Evolutionary conservation across 2,113 vertebrate species (phyloP).

Genomic region (Phalacrocorax pelagicus): DNA sequence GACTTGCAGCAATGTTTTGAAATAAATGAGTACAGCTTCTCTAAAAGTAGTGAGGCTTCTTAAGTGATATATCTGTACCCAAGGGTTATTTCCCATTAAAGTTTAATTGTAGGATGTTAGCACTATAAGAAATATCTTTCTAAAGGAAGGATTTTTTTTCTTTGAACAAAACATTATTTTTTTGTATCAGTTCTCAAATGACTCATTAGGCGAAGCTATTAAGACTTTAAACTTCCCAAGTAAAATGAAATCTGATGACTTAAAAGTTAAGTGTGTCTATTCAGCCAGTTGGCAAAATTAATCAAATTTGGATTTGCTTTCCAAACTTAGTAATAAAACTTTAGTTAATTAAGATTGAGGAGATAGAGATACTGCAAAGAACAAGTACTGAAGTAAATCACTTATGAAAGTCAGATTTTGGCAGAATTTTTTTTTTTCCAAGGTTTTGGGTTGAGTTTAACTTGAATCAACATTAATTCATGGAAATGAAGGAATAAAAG

Average conservation of each 20-base stretch:
- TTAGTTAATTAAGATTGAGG: background rate
- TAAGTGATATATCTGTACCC: background rate
- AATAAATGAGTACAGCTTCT: background rate
- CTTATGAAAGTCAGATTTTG: background rate
- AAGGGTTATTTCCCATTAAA: background rate
- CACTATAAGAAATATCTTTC: background rate
- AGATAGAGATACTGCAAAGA: background rate
- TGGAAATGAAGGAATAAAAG: background rate
- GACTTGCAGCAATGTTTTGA: background rate
- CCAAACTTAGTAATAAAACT: background rate
- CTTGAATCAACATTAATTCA: background rate
- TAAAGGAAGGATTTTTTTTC: background rate
- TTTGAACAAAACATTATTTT: background rate
- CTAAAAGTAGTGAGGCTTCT: background rate
- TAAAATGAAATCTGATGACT: background rate
- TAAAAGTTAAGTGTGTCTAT: background rate
- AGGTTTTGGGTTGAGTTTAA: background rate
- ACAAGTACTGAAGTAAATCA: background rate
- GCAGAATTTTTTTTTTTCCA: background rate
- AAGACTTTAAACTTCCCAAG: background rate
- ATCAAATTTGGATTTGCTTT: background rate
- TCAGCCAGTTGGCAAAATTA: background rate
- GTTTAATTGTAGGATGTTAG: background rate
- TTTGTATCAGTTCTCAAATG: background rate
- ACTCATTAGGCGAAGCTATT: background rate